Evolutionary conservation across 2,888 invertebrate species (phyloP).

Genomic region (Phyllotreta striolata): DNA sequence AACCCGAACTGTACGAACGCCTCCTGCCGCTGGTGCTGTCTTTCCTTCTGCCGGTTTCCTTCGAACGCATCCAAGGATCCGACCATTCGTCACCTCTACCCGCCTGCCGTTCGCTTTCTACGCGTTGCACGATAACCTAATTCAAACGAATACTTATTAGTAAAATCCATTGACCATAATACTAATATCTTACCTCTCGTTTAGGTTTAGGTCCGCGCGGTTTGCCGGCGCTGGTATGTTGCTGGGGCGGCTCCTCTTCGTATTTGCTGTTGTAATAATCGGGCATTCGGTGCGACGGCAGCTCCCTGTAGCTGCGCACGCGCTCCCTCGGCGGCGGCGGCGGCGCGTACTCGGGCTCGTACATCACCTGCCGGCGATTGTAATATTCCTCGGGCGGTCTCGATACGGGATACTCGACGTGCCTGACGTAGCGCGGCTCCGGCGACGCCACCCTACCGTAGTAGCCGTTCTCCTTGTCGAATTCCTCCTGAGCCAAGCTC

Average conservation of each 20-base stretch:
- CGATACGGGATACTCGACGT: conserved; percentile 53
- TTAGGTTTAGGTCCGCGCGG: conserved; percentile 53
- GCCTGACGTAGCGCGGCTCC: conserved; percentile 57
- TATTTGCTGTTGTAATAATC: conserved; percentile 62
- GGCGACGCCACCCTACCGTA: conserved; percentile 59
- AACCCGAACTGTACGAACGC: conserved; percentile 77
- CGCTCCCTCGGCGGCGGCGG: conserved; percentile 56
- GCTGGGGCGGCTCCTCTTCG: conserved; percentile 62
- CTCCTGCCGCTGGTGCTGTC: conserved; percentile 61
- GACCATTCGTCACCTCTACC: conserved; percentile 88
- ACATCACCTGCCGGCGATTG: conserved; percentile 57
- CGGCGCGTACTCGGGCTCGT: conserved; percentile 57
- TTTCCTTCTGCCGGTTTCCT: conserved; percentile 68
- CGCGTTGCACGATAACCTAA: conserved; percentile 77
- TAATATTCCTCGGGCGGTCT: conserved; percentile 54
- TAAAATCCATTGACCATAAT: conserved; percentile 50
- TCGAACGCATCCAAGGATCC: conserved; percentile 91
- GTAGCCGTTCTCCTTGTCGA: conserved; percentile 75
- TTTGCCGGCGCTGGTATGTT: conserved; percentile 34
- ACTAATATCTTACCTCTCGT: conserved; percentile 55
- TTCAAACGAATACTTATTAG: conserved; percentile 1
- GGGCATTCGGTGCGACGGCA: conserved; percentile 66
- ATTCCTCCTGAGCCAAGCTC: conserved; percentile 78
- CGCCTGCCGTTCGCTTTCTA: conserved; percentile 62
- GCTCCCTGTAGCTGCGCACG: conserved; percentile 62